Base-by-base conservation (phyloP, 2,888 invertebrate species). In the Volucella bombylans region DNA sequence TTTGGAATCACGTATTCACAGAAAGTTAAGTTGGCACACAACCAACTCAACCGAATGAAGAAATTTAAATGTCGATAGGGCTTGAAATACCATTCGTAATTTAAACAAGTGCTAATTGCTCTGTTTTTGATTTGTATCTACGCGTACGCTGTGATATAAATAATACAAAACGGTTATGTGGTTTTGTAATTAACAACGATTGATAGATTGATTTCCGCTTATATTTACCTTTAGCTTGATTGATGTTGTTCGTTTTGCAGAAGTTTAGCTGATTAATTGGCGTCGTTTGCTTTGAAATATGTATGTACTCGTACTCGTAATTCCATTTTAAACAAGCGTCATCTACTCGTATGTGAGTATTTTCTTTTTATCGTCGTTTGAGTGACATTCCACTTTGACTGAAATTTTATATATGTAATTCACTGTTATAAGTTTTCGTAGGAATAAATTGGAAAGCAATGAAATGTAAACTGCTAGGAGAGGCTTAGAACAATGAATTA, bases 61-160 rank as follows among this genome's bases (percentile, higher is more conserved):
- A 31, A 31, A 31, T 31, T 31, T 1, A 31, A 31, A 31, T 47
- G n/a, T n/a, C 18, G 45, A 61, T 61, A 67, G 62, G 47, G 10
- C n/a, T 52, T 41, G 38, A 15, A 43, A 6, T 31, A n/a, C n/a
- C n/a, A 31, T 6, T 31, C 31, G 31, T 31, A 31, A 43, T 71
- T 61, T 52, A 15, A 72, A 67, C 54, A 72, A 45, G 61, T 72
- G 61, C 38, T 59, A 72, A 72, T 61, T 61, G 71, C 11, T 61
- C 57, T 14, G n/a, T 50, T 50, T 72, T 72, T 31, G 9, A 52
- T 72, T 61, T 50, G 61, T 14, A 9, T 61, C 12, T 45, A 23
- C 39, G 9, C 41, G 47, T n/a, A 57, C 14, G 1, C 12, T 18
- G 15, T 11, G 45, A 43, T 15, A 14, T 18, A 12, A 11, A 59